These are phyloP conservation scores for Osmerus eperlanus DNA, from an alignment of 2,113 vertebrate species.

Conservation along the genomic window DNA sequence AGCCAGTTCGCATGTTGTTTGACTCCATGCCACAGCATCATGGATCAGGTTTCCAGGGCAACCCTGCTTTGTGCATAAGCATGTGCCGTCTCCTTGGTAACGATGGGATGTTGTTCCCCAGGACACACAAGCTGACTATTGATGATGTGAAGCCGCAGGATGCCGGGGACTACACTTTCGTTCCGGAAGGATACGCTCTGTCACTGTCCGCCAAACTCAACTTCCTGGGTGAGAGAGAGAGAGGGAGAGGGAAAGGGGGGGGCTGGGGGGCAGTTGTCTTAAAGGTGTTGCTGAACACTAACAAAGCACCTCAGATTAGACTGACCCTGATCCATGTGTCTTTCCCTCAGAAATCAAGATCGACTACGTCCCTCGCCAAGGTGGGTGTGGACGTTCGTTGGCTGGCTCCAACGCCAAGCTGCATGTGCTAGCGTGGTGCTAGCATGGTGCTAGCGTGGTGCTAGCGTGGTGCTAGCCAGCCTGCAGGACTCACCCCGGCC, in stretches of 20 bases:
- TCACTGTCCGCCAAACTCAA: conserved; percentile 88
- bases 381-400: conserved; percentile 54
- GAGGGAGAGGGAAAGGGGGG: no score
- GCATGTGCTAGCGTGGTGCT: no score
- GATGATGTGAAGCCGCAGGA: conserved; percentile 80
- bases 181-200: conserved; percentile 84
- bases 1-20: conserved; percentile 41
- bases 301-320: neutral
- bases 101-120: conserved; percentile 47
- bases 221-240: conserved; percentile 79
- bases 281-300: neutral
- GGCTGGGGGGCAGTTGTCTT: neutral
- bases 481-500: no score
- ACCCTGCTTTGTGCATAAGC: conserved; percentile 50
- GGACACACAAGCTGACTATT: conserved; percentile 84
- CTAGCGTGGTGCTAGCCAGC: neutral
- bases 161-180: conserved; percentile 85
- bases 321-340: neutral
- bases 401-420: no score
- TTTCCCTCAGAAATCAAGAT: conserved; percentile 84
- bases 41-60: conserved; percentile 51
- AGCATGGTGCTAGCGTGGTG: no score
- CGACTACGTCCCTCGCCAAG: conserved; percentile 85
- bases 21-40: conserved; percentile 24
- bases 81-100: conserved; percentile 53